These are phyloP conservation scores for Cephus pulcher DNA, from an alignment of 2,888 invertebrate genomes.

Conservation along the genomic window DNA sequence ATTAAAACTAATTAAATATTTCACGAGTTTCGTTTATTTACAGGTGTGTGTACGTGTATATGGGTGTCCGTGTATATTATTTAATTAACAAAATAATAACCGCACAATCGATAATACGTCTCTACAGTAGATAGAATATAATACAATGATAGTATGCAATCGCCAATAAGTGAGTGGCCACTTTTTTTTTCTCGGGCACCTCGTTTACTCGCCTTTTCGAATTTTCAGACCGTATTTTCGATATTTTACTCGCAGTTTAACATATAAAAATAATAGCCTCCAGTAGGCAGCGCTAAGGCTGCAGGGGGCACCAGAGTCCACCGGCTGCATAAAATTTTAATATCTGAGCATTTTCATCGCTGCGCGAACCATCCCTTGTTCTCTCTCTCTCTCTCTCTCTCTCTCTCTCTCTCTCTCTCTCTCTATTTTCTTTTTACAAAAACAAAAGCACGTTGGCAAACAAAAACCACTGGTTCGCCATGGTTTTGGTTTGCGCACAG, in stretches of 20 bases:
- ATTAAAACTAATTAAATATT: conserved; percentile 59
- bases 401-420: conserved; percentile 11
- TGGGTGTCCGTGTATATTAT: conserved; percentile 23
- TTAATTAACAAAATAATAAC: conserved; percentile 28
- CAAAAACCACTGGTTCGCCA: conserved; percentile 10
- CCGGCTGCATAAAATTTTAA: conserved; percentile 40
- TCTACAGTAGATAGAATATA: conserved; percentile 8
- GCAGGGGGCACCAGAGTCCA: conserved; percentile 34
- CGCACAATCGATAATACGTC: conserved; percentile 31
- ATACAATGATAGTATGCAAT: conserved; percentile 12
- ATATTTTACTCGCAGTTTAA: conserved; percentile 2
- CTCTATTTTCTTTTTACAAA: conserved; percentile 12
- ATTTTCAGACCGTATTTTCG: neutral
- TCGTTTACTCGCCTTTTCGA: neutral
- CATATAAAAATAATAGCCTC: conserved; percentile 63
- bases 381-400: conserved; percentile 11
- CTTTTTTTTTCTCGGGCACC: neutral
- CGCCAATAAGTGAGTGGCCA: neutral
- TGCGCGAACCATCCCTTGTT: conserved; percentile 10
- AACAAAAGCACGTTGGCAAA: conserved; percentile 18
- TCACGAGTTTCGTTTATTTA: conserved; percentile 29
- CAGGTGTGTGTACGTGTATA: conserved; percentile 19
- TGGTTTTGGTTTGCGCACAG: conserved; percentile 7
- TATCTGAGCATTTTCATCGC: conserved; percentile 50
- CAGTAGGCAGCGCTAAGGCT: conserved; percentile 39